A percentile compares a stretch with the other conserved stretches of the same genome.
These are phyloP conservation scores for Melangyna quadrimaculata DNA, from an alignment of 2,888 invertebrate species.

Conservation along the genomic window DNA sequence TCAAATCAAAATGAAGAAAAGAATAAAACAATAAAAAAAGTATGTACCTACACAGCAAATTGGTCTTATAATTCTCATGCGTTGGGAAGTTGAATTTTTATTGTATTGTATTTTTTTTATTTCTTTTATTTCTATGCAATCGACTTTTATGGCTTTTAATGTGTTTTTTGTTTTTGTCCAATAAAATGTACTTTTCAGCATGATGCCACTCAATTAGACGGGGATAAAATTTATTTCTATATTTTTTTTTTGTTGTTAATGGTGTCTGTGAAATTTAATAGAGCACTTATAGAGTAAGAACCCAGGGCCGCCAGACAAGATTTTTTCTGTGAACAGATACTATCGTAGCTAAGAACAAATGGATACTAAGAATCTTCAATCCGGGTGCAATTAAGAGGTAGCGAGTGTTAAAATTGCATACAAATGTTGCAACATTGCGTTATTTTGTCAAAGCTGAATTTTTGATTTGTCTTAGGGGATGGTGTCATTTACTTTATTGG, in stretches of 20 bases:
- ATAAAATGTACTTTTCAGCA: not conserved
- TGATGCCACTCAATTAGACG: not conserved
- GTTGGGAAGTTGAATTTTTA: slow-evolving; percentile 3
- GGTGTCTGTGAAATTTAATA: not conserved
- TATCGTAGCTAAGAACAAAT: too few species aligned
- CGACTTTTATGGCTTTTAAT: slow-evolving; percentile 8
- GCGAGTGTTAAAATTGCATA: too few species aligned
- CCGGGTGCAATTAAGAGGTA: too few species aligned
- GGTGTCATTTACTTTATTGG: too few species aligned
- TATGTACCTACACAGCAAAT: not conserved
- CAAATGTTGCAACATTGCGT: too few species aligned
- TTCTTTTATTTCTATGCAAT: not conserved
- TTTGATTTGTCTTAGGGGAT: too few species aligned
- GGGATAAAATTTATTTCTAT: not conserved
- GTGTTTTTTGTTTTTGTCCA: not conserved
- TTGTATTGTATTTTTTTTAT: not conserved
- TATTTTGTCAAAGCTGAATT: too few species aligned
- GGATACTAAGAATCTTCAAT: too few species aligned
- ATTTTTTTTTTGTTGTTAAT: not conserved
- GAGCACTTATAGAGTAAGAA: too few species aligned
- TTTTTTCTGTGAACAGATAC: too few species aligned
- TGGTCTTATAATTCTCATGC: slow-evolving; percentile 9
- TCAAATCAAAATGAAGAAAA: not conserved
- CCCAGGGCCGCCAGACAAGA: too few species aligned
- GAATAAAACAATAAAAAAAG: not conserved